Percentiles rank a stretch among this genome's conserved stretches.
These are phyloP conservation scores for Crambe crambe DNA, from an alignment of 37 sponge, comb jelly and placozoan species.

Conservation along the genomic window DNA sequence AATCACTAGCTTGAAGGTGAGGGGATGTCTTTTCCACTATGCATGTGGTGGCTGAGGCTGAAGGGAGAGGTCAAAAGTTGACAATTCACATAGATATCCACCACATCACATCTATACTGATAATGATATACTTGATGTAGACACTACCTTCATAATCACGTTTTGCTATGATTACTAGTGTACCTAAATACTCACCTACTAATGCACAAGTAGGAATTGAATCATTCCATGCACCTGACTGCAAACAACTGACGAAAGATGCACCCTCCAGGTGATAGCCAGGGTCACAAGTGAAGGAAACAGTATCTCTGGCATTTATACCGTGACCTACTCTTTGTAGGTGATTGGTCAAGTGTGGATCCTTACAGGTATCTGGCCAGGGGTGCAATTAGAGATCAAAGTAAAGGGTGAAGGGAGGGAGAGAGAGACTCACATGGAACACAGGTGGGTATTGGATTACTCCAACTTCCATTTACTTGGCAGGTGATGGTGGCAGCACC, in stretches of 20 bases:
- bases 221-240: conserved; percentile 17
- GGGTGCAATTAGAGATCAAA: not conserved
- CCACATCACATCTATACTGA: not conserved
- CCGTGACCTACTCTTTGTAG: not conserved
- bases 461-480: conserved; percentile 21
- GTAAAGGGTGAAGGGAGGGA: not conserved
- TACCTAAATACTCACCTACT: not conserved
- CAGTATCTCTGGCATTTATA: not conserved
- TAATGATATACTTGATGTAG: too few relatives aligned
- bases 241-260: not conserved
- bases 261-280: conserved; percentile 29
- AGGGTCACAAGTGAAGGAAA: conserved; percentile 4
- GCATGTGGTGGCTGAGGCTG: not conserved
- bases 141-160: too few relatives aligned
- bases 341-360: not conserved
- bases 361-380: not conserved
- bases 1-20: not conserved
- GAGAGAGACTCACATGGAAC: not conserved
- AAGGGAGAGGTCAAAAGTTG: not conserved
- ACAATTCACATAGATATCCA: not conserved
- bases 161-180: not conserved
- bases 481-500: conserved; percentile 4
- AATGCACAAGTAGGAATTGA: not conserved
- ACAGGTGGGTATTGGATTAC: conserved; percentile 9
- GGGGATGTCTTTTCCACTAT: not conserved